Evolutionary conservation across 2,888 invertebrate genomes (phyloP).

Genomic region (Orthosia incerta): DNA sequence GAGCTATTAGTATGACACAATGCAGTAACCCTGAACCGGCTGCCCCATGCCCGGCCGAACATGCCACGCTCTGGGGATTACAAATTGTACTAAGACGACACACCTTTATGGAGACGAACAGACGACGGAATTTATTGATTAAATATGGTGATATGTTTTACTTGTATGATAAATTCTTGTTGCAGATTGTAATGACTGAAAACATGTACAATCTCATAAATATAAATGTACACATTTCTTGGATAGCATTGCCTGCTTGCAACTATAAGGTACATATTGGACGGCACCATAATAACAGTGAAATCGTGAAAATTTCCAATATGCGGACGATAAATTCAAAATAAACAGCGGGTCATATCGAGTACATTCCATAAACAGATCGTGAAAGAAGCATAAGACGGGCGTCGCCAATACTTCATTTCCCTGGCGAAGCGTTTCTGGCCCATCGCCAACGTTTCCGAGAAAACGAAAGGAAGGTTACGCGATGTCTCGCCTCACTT

Average conservation of each 20-base stretch:
- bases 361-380: conserved; percentile 86
- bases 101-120: conserved; percentile 3
- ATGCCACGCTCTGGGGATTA: conserved; percentile 75
- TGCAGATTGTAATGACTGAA: conserved; percentile 3
- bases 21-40: conserved; percentile 73
- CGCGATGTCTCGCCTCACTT: conserved; percentile 88
- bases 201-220: neutral
- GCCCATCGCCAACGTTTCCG: conserved; percentile 87
- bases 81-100: conserved; percentile 67
- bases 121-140: conserved; percentile 8
- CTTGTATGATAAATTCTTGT: conserved; percentile 7
- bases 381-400: conserved; percentile 83
- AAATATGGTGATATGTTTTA: conserved; percentile 16
- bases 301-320: conserved; percentile 69
- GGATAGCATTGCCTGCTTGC: neutral
- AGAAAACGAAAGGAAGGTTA: conserved; percentile 89
- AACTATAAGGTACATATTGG: neutral
- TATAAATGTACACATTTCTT: neutral
- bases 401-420: conserved; percentile 87
- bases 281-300: conserved; percentile 37
- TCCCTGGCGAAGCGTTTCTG: conserved; percentile 84
- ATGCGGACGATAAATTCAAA: conserved; percentile 77
- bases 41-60: conserved; percentile 64
- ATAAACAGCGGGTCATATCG: conserved; percentile 79
- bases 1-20: conserved; percentile 71